Percentiles rank a stretch among this genome's conserved stretches.
phyloP scores from a whole-genome alignment of 2,797 vertebrate genomes.

The Argentina silus region DNA sequence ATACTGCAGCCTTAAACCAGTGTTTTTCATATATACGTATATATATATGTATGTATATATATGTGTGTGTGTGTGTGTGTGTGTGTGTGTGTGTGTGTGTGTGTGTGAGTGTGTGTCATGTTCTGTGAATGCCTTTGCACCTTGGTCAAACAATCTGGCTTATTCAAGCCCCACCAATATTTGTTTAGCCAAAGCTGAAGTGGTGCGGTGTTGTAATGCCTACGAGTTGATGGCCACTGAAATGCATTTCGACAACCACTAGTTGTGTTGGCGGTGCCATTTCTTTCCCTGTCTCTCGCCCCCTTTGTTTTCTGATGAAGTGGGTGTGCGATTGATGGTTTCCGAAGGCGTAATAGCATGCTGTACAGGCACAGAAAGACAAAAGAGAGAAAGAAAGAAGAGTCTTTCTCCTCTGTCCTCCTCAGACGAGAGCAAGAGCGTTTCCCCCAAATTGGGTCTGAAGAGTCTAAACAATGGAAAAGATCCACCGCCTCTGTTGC shows the following conservation, averaged over 20 bases:
- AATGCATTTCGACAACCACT: slow-evolving; percentile 9
- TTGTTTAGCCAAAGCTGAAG: background rate
- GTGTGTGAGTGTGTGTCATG: background rate
- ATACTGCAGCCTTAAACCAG: slow-evolving; percentile 45
- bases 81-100: slow-evolving; percentile 1
- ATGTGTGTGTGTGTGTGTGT: background rate
- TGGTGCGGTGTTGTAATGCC: background rate
- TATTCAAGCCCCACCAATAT: background rate
- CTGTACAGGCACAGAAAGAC: background rate
- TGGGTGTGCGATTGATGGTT: slow-evolving; percentile 4
- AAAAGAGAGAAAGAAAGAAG: background rate
- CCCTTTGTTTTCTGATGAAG: slow-evolving; percentile 2
- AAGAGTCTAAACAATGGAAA: slow-evolving; percentile 16
- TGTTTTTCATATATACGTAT: background rate
- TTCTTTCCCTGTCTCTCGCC: background rate
- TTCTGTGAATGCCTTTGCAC: background rate
- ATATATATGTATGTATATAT: background rate
- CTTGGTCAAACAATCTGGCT: background rate
- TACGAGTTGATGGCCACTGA: slow-evolving; percentile 1
- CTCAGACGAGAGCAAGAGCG: background rate
- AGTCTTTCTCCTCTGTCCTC: background rate
- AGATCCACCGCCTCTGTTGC: background rate
- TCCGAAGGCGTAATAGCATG: background rate
- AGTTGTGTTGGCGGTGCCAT: background rate
- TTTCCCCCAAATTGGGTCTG: slow-evolving; percentile 9